These are phyloP conservation scores for Emys orbicularis DNA, from an alignment of 2,797 vertebrate species.

Conservation along the genomic window DNA sequence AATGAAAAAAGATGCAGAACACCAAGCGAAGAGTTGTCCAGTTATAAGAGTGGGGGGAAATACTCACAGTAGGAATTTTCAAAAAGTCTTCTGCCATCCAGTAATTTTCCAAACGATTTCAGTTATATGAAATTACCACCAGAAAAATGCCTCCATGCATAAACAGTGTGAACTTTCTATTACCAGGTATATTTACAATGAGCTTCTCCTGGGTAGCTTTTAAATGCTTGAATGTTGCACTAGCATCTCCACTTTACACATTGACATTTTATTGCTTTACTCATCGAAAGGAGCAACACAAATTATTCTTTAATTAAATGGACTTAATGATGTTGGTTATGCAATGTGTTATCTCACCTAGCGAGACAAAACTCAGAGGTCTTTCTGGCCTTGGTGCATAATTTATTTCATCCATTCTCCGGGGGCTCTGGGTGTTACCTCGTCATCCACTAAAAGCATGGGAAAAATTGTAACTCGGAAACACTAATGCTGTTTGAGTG, in stretches of 20 bases:
- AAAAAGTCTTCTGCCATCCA: neutral
- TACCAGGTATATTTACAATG: conserved; percentile 70
- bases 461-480: neutral
- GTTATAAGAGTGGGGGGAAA: conserved; percentile 27
- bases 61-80: neutral
- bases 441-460: conserved; percentile 34
- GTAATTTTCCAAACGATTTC: conserved; percentile 49
- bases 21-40: neutral
- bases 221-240: conserved; percentile 61
- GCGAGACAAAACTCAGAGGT: conserved; percentile 29
- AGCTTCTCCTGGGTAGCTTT: conserved; percentile 63
- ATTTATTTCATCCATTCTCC: conserved; percentile 38
- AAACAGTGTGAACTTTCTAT: conserved; percentile 71
- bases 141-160: conserved; percentile 55
- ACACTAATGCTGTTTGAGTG: neutral
- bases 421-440: conserved; percentile 7
- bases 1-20: neutral
- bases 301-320: conserved; percentile 75
- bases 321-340: conserved; percentile 51
- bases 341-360: conserved; percentile 37
- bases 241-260: conserved; percentile 67
- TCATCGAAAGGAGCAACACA: conserved; percentile 53
- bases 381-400: conserved; percentile 5
- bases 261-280: conserved; percentile 66
- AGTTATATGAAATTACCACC: conserved; percentile 56